Evolutionary conservation across 1,140 invertebrate species (phyloP).

Genomic region (Limonius californicus): DNA sequence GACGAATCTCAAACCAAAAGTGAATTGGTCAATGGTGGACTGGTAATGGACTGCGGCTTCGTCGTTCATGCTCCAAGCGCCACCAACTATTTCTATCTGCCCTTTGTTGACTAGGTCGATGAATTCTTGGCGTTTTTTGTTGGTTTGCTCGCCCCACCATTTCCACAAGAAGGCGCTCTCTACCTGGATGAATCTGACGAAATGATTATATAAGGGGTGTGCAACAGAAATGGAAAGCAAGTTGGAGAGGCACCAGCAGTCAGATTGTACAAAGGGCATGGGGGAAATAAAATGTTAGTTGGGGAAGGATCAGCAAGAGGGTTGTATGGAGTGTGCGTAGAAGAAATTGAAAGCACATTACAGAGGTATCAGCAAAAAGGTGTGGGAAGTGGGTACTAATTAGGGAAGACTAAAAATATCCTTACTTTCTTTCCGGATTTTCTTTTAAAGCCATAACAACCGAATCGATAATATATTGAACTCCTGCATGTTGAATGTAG

Average conservation of each 20-base stretch:
- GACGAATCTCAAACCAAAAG: slow-evolving; percentile 57
- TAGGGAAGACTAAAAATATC: background rate
- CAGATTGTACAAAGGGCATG: no score
- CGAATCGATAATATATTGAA: slow-evolving; percentile 33
- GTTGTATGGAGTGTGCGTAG: no score
- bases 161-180: slow-evolving; percentile 50
- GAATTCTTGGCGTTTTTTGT: slow-evolving; percentile 47
- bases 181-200: slow-evolving; percentile 33
- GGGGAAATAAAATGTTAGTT: no score
- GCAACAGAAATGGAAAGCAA: no score
- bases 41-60: slow-evolving; percentile 75
- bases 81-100: slow-evolving; percentile 69
- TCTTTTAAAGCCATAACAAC: slow-evolving; percentile 27
- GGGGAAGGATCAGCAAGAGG: no score
- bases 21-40: slow-evolving; percentile 77
- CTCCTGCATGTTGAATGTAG: slow-evolving; percentile 25
- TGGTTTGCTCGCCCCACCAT: slow-evolving; percentile 63
- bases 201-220: no score
- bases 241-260: no score
- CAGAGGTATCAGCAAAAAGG: no score
- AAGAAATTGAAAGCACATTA: no score
- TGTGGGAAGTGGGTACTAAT: no score
- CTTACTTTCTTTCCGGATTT: slow-evolving; percentile 33
- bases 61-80: slow-evolving; percentile 75
- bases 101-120: slow-evolving; percentile 52